Evolutionary conservation across 2,113 vertebrate genomes (phyloP), one percentile per base, ranked within the genome.

Genomic region (Puntigrus tetrazona): DNA sequence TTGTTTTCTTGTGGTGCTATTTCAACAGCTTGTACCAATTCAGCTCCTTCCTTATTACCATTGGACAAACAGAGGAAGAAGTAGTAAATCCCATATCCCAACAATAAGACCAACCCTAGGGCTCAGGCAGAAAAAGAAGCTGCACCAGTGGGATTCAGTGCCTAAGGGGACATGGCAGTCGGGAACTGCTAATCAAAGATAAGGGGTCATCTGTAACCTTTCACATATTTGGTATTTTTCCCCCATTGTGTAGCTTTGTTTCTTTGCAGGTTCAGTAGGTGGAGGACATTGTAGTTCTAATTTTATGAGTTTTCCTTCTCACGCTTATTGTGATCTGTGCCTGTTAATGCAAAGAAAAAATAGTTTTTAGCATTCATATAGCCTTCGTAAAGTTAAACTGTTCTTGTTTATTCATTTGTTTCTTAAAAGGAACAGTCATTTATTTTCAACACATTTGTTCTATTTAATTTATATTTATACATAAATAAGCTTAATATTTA

Each of bases 11-110:
- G 92, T 84, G 89, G 84, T 82, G 88, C 86, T 93, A 91, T 94
- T 92, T 92, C 91, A 9, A 92, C 93, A 94, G 92, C 92, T 93
- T 93, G 91, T 89, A 92, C 82, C 87, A 91, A 92, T 94, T 93
- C 86, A 84, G 87, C 31, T 72, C 90, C 85, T 90, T 90, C 84
- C 67, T 78, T 85, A 75, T 84, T 88, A 84, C 88, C 77, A 79
- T 52, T 91, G 88, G 75, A 93, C 88, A 91, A 92, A 93, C 90
- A 92, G 52, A 83, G 86, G 88, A 90, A 89, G 91, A 92, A 90
- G 84, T 85, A 77, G 77, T 69, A 81, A 87, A 89, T 87, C 89
- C 89, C 78, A 86, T 85, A 89, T 85, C 65, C 80, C 89, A 87
- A 91, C 89, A 91, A 90, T 82, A 88, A 91, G 88, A 88, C 87